Evolutionary conservation across 2,797 vertebrate species (phyloP).

Genomic region (Leucoraja ocellata): DNA sequence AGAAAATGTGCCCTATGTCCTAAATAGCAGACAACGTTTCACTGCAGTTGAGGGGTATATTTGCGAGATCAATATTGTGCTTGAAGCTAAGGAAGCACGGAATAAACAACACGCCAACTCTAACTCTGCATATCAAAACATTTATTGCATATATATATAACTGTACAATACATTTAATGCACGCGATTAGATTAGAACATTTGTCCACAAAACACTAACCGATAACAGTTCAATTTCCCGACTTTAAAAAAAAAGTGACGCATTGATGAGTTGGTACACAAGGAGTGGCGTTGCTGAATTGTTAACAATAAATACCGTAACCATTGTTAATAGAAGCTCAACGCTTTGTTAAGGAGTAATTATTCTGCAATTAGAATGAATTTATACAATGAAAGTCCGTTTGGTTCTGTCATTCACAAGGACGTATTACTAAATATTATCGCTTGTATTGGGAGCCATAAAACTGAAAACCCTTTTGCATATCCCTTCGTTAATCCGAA

Average conservation of each 20-base stretch:
- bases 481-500: constrained; percentile 19
- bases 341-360: not conserved
- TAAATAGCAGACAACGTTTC: not conserved
- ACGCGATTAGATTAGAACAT: constrained; percentile 16
- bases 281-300: not conserved
- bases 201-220: not conserved
- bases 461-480: not conserved
- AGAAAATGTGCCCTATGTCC: not conserved
- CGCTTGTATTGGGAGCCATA: not conserved
- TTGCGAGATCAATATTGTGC: too few species aligned
- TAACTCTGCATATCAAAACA: constrained; percentile 35
- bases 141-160: constrained; percentile 38
- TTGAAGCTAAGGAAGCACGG: not conserved
- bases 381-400: not conserved
- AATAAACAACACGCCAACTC: not conserved
- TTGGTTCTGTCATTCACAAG: not conserved
- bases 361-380: not conserved
- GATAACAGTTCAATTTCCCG: not conserved
- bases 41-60: too few species aligned
- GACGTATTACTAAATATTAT: not conserved
- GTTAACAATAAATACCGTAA: constrained; percentile 14
- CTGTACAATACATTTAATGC: constrained; percentile 25
- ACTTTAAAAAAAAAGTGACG: not conserved
- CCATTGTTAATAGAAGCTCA: constrained; percentile 25
- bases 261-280: constrained; percentile 24